A percentile compares a stretch with the other conserved stretches of the same genome.
These are phyloP conservation scores for Chrysolina oricalcia DNA, from an alignment of 2,888 invertebrate species.

Conservation along the genomic window DNA sequence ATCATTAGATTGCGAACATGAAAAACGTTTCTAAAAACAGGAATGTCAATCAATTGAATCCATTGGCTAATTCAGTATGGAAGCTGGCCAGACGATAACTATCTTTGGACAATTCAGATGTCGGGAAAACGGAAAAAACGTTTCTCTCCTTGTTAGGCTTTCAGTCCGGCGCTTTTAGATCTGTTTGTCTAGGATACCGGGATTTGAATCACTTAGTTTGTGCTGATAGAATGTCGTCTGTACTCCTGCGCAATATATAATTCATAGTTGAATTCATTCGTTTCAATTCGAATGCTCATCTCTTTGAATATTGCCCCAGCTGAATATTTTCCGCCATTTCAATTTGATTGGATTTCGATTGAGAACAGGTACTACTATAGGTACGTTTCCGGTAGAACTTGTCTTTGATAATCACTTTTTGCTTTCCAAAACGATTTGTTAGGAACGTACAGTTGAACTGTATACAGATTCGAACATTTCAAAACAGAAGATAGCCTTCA, in stretches of 20 bases:
- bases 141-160: slow-evolving; percentile 19
- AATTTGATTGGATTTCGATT: background rate
- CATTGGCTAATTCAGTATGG: slow-evolving; percentile 8
- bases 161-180: slow-evolving; percentile 24
- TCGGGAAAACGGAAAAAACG: background rate
- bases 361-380: background rate
- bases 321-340: background rate
- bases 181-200: slow-evolving; percentile 22
- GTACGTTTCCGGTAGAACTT: background rate
- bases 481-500: no score
- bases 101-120: slow-evolving; percentile 23
- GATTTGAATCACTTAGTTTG: slow-evolving; percentile 3
- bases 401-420: no score
- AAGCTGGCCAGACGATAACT: background rate
- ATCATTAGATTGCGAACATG: slow-evolving; percentile 1
- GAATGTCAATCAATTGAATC: background rate
- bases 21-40: slow-evolving; percentile 18
- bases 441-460: no score
- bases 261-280: background rate
- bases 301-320: background rate
- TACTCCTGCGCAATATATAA: background rate
- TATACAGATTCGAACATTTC: no score
- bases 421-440: no score
- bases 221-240: background rate
- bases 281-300: background rate